Evolutionary conservation across 1,140 invertebrate genomes (phyloP), one percentile per base, ranked within the genome.

Genomic region (Achatina immaculata): DNA sequence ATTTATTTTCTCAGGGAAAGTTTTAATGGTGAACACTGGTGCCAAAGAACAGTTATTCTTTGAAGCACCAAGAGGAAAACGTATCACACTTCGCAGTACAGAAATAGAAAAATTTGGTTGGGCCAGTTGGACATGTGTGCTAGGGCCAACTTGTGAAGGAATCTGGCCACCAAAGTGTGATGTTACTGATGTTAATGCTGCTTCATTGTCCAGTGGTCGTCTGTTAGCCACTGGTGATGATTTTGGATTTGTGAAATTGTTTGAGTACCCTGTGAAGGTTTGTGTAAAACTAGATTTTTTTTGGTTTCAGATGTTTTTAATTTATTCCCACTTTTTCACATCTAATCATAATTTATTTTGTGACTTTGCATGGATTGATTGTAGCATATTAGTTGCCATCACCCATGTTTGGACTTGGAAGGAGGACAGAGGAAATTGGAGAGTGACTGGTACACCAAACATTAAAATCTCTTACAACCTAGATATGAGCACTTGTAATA

Each of bases 151-250:
- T 0, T 89, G 88, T 84, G 89, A 90, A 74, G 91, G 91, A 6
- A 85, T 92, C 19, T 92, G 91, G 91, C 91, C 91, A 68, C 89
- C 90, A 11, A 90, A 89, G 75, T 87, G 88, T 86, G 91, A 92
- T 84, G 86, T 92, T 3, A 92, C 91, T 36, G 91, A 92, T 81
- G 87, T 92, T 19, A 92, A 92, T 83, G 88, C 89, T 36, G 80
- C 90, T 0, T 86, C 83, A 78, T 79, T 90, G 34, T 84, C 85
- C 38, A 89, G 90, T 81, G 85, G 83, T 78, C 77, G 81, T 72
- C 73, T 91, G 24, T 79, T 92, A 36, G 91, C 90, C 38, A 92
- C 91, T 58, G 91, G 83, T 16, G 91, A 92, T 85, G 91, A 92
- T 82, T 92, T 92, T 86, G 91, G 91, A 40, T 88, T 90, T 83